These are phyloP conservation scores for Acrobasis consociella DNA, from an alignment of 2,888 invertebrate genomes.

Conservation along the genomic window DNA sequence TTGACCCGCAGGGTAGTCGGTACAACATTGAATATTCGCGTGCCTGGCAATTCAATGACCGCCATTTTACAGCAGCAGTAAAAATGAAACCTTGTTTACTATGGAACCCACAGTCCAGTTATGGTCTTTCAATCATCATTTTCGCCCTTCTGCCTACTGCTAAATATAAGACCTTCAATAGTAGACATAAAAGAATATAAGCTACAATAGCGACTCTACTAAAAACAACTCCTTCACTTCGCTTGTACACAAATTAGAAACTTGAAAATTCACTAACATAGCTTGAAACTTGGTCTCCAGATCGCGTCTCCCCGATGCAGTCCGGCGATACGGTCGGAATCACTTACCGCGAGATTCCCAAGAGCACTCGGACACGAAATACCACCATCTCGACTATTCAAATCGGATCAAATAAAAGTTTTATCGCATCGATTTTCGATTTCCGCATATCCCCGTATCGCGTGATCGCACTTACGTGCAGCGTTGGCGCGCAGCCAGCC, in stretches of 20 bases:
- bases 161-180: too few relatives aligned
- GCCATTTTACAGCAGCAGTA: too few relatives aligned
- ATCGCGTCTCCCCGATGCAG: not conserved
- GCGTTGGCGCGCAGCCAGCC: conserved; percentile 56
- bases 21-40: too few relatives aligned
- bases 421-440: conserved; percentile 66
- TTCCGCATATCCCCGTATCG: conserved; percentile 41
- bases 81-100: too few relatives aligned
- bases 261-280: not conserved
- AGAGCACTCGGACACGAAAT: conserved; percentile 28
- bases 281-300: not conserved
- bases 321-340: conserved; percentile 3
- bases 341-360: conserved; percentile 19
- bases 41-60: too few relatives aligned
- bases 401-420: conserved; percentile 73
- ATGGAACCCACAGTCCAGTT: too few relatives aligned
- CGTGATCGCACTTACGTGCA: conserved; percentile 54
- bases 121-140: too few relatives aligned
- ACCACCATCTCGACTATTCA: conserved; percentile 53
- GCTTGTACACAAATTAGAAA: not conserved
- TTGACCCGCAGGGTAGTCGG: too few relatives aligned
- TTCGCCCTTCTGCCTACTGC: too few relatives aligned
- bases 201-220: too few relatives aligned
- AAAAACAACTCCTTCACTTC: too few relatives aligned
- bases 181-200: too few relatives aligned